Percentiles rank a stretch among this genome's conserved stretches.
Conservation (phyloP, 2,113 vertebrate genomes). For the Paradoxurus hermaphroditus region DNA sequence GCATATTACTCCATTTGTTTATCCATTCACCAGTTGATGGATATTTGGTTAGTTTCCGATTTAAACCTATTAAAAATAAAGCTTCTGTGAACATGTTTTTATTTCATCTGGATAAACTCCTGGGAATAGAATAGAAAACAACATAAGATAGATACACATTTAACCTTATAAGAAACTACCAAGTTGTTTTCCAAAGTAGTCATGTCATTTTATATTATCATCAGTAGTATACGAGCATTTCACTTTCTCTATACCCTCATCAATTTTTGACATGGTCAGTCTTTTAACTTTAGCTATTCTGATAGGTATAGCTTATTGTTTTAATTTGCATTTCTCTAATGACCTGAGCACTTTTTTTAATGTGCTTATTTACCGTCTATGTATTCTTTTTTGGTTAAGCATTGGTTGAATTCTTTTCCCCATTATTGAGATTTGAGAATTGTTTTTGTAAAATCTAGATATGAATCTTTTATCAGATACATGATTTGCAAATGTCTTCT, state of each 20-base stretch:
- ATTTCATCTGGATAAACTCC: not conserved
- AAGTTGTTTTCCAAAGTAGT: not conserved
- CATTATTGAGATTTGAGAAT: not conserved
- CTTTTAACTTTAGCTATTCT: not conserved
- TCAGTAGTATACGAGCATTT: not conserved
- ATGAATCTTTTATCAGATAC: not conserved
- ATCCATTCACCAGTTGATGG: not conserved
- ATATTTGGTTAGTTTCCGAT: not conserved
- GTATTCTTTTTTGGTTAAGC: not conserved
- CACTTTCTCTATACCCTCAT: not conserved
- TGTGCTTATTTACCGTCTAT: not conserved
- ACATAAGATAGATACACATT: not conserved
- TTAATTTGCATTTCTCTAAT: not conserved
- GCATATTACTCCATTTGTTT: not conserved
- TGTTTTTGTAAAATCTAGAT: not conserved
- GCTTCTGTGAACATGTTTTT: not conserved
- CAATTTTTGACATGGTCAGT: not conserved
- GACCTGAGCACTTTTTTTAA: not conserved
- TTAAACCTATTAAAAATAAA: conserved; percentile 5
- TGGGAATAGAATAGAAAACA: not conserved
- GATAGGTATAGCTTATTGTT: not conserved
- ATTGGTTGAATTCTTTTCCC: not conserved
- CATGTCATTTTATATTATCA: not conserved
- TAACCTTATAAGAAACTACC: not conserved
- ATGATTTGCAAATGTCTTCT: not conserved